These are phyloP conservation scores for Ennomos erosarius DNA, from an alignment of 2,888 invertebrate genomes.

Conservation along the genomic window DNA sequence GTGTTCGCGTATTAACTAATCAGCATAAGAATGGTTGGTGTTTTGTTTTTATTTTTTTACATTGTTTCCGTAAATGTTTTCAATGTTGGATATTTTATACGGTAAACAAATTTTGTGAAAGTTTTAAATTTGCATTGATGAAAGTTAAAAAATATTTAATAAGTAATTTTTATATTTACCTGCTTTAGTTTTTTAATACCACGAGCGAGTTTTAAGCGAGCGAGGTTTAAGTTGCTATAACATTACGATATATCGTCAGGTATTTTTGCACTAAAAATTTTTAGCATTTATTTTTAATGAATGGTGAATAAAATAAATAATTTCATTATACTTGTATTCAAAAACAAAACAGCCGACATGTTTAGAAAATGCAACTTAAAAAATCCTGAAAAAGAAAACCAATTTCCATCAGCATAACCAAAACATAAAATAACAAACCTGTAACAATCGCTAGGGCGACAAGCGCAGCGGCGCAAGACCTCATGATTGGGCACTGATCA, in stretches of 20 bases:
- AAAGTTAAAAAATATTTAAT: too few species aligned
- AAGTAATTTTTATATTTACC: too few species aligned
- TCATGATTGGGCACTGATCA: conserved; percentile 68
- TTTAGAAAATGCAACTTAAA: too few species aligned
- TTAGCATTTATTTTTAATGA: too few species aligned
- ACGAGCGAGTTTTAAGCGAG: too few species aligned
- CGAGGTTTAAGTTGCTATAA: too few species aligned
- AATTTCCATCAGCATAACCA: conserved; percentile 6
- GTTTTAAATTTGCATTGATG: conserved; percentile 3
- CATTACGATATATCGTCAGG: too few species aligned
- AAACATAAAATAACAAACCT: conserved; percentile 55
- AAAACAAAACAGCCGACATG: too few species aligned
- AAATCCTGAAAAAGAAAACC: conserved; percentile 15
- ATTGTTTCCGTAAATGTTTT: conserved; percentile 21
- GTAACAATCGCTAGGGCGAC: conserved; percentile 67
- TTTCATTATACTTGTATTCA: too few species aligned
- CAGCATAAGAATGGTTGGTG: conserved; percentile 33
- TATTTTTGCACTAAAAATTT: too few species aligned
- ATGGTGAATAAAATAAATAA: too few species aligned
- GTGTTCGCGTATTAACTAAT: conserved; percentile 35
- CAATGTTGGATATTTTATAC: conserved; percentile 13
- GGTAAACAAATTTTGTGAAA: conserved; percentile 17
- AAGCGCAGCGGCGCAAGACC: conserved; percentile 72
- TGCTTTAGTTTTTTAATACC: too few species aligned
- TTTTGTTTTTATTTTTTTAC: conserved; percentile 33